phyloP scores from a whole-genome alignment of 2,113 vertebrate species.

The Myodes glareolus region DNA sequence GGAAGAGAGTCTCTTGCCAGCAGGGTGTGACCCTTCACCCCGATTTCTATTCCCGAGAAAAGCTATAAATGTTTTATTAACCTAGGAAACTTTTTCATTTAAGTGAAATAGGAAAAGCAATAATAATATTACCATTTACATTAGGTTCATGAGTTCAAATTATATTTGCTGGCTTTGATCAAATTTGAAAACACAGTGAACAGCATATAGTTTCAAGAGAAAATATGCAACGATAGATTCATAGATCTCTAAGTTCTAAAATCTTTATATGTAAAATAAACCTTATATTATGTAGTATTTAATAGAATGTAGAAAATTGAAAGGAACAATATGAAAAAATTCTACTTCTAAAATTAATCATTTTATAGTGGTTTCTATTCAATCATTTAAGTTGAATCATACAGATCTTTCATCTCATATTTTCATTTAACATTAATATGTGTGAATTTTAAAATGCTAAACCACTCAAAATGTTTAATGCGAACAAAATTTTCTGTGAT shows the following conservation, averaged over 20 bases:
- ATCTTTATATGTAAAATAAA: not conserved
- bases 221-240: not conserved
- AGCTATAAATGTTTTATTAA: conserved; percentile 47
- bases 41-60: conserved; percentile 15
- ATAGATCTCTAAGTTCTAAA: not conserved
- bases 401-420: not conserved
- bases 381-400: not conserved
- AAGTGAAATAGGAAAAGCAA: conserved; percentile 45
- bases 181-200: conserved; percentile 49
- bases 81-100: conserved; percentile 43
- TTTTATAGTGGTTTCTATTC: not conserved
- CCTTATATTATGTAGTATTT: not conserved
- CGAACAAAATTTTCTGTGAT: not conserved
- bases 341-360: not conserved
- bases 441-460: conserved; percentile 1
- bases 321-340: not conserved
- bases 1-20: not conserved
- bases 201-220: not conserved
- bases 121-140: conserved; percentile 47
- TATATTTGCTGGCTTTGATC: conserved; percentile 1
- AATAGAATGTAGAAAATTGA: not conserved
- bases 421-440: not conserved
- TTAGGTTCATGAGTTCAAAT: conserved; percentile 34
- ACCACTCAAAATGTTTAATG: conserved; percentile 24
- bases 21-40: not conserved